phyloP scores from a whole-genome alignment of 2,888 invertebrate species.

The Fragum fragum region DNA sequence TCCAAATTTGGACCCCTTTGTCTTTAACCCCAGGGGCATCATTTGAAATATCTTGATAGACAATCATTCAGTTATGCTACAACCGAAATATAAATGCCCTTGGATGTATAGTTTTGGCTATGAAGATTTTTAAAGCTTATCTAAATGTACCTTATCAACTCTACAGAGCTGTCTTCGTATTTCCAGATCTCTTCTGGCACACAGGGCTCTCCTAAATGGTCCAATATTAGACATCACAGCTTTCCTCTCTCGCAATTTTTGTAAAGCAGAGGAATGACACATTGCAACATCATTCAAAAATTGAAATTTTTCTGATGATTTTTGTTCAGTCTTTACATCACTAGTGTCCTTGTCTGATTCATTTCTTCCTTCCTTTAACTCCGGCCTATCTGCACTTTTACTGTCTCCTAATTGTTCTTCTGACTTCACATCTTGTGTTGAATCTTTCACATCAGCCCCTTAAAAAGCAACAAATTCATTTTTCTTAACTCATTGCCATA shows the following conservation, averaged over 20 bases:
- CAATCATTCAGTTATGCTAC: too few species aligned
- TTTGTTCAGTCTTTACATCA: background rate
- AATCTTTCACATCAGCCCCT: background rate
- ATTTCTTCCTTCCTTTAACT: background rate
- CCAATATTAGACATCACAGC: conserved; percentile 91
- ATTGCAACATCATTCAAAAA: conserved; percentile 81
- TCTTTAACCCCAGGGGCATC: too few species aligned
- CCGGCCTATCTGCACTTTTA: background rate
- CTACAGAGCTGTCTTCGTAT: conserved; percentile 88
- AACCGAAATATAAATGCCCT: too few species aligned
- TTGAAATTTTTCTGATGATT: conserved; percentile 59
- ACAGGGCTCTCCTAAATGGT: conserved; percentile 92
- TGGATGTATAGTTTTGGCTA: too few species aligned
- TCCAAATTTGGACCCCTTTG: too few species aligned
- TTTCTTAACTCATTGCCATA: background rate
- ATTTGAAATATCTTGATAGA: too few species aligned
- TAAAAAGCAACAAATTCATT: background rate
- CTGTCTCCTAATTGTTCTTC: background rate
- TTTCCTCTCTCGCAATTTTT: conserved; percentile 82
- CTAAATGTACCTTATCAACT: conserved; percentile 81
- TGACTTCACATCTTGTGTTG: background rate
- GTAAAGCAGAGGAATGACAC: conserved; percentile 79
- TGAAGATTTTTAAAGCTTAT: too few species aligned
- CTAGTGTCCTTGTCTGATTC: background rate
- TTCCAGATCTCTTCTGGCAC: conserved; percentile 93